Percentiles rank a stretch among this genome's conserved stretches.
These are phyloP conservation scores for Conops quadrifasciatus DNA, from an alignment of 2,888 invertebrate genomes.

Conservation along the genomic window DNA sequence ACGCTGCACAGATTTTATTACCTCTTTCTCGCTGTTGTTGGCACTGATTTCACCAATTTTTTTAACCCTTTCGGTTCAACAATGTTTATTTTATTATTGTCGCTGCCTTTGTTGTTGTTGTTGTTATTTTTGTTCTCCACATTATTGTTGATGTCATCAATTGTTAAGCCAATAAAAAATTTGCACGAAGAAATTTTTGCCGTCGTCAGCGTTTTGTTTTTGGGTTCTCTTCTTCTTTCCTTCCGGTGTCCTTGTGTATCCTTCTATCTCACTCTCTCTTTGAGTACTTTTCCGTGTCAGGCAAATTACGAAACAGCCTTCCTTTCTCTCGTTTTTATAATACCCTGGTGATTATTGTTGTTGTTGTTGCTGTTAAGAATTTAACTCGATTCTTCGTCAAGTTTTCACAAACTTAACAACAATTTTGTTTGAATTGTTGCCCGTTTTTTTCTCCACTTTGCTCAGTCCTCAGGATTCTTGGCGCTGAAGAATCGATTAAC, in stretches of 20 bases:
- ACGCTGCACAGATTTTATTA: not conserved
- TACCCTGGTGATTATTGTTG: too few relatives aligned
- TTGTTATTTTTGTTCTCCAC: constrained; percentile 36
- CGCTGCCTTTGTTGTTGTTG: constrained; percentile 20
- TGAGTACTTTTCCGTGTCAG: constrained; percentile 47
- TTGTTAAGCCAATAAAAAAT: constrained; percentile 59
- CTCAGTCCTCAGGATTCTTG: too few relatives aligned
- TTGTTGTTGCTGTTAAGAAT: too few relatives aligned
- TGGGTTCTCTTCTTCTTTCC: constrained; percentile 33
- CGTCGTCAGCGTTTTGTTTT: constrained; percentile 46
- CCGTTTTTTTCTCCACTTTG: constrained; percentile 50
- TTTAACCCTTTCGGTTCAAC: constrained; percentile 14
- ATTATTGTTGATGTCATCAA: constrained; percentile 42
- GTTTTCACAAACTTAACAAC: constrained; percentile 41
- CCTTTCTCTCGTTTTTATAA: constrained; percentile 32
- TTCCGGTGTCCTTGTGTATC: constrained; percentile 23
- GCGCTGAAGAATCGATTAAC: too few relatives aligned
- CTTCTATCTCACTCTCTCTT: constrained; percentile 24
- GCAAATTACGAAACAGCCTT: constrained; percentile 28
- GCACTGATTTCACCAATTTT: too few relatives aligned
- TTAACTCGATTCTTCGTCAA: constrained; percentile 31
- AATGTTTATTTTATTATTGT: constrained; percentile 29
- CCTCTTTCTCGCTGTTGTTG: not conserved
- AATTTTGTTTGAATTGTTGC: constrained; percentile 46
- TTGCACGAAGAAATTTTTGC: constrained; percentile 46